Percentiles rank a stretch among this genome's conserved stretches.
These are phyloP conservation scores for Ypsolopha scabrella DNA, from an alignment of 2,888 invertebrate genomes.

Conservation along the genomic window DNA sequence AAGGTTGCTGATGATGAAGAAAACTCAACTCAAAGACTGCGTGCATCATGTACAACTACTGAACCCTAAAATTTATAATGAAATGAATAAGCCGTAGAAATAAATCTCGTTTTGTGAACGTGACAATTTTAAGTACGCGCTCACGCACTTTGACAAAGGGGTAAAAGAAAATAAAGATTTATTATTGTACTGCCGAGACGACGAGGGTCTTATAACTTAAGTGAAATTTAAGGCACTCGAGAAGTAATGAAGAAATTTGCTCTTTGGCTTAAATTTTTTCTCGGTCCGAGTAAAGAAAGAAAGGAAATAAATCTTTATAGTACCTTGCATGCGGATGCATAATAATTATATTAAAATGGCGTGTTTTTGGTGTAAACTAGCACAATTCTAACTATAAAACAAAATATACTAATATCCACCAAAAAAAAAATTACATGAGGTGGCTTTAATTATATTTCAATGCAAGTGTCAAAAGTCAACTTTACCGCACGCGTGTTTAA, in stretches of 20 bases:
- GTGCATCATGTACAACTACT: neutral
- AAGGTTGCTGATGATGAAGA: no score
- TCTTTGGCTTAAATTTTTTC: neutral
- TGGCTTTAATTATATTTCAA: no score
- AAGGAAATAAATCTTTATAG: neutral
- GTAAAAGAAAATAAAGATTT: conserved; percentile 8
- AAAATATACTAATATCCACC: no score
- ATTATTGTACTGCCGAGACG: neutral
- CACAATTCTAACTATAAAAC: no score
- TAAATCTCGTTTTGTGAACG: conserved; percentile 13
- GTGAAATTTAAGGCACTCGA: neutral
- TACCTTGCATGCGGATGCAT: no score
- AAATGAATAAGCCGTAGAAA: conserved; percentile 7
- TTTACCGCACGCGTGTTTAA: no score
- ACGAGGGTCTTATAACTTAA: neutral
- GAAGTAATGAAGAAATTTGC: neutral
- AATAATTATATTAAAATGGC: no score
- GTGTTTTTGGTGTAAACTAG: no score
- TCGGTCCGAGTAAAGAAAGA: neutral
- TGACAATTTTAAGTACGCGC: conserved; percentile 13
- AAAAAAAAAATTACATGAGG: no score
- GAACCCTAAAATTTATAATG: conserved; percentile 4
- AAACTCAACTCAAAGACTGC: neutral
- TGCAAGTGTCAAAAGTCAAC: no score
- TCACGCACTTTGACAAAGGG: conserved; percentile 9